phyloP scores from a whole-genome alignment of 2,797 vertebrate genomes.

The Paramormyrops hopkinsi region DNA sequence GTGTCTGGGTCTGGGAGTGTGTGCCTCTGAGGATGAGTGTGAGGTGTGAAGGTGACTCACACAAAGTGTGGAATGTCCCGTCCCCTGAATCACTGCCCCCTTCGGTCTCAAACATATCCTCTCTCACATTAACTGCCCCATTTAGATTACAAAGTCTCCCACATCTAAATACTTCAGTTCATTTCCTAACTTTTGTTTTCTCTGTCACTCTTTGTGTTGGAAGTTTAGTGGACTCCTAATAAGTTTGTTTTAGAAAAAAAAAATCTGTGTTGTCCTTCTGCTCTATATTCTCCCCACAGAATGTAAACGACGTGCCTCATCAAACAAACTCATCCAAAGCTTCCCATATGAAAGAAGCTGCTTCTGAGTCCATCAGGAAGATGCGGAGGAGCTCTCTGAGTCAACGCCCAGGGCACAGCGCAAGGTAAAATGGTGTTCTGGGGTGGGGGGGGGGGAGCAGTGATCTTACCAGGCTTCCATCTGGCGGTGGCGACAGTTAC shows the following conservation, averaged over 20 bases:
- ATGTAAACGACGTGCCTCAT: not conserved
- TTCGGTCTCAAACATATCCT: not conserved
- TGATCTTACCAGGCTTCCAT: not conserved
- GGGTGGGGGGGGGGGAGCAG: not conserved
- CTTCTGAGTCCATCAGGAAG: constrained; percentile 13
- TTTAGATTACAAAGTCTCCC: not conserved
- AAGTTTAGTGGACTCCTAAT: not conserved
- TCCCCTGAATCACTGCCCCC: not conserved
- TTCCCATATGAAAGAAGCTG: constrained; percentile 24
- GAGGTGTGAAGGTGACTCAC: not conserved
- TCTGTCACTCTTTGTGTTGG: not conserved
- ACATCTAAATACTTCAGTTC: not conserved
- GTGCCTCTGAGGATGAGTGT: not conserved
- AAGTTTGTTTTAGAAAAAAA: not conserved
- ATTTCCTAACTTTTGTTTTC: not conserved
- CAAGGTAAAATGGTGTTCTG: not conserved
- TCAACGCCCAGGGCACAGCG: constrained; percentile 9
- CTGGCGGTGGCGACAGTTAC: not conserved
- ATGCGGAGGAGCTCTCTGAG: constrained; percentile 32
- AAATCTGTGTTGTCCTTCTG: not conserved
- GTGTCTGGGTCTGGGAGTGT: not conserved
- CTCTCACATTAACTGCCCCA: not conserved
- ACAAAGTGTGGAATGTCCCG: not conserved
- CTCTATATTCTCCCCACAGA: not conserved
- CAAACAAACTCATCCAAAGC: constrained; percentile 10